A percentile compares a stretch with the other conserved stretches of the same genome.
phyloP scores from a whole-genome alignment of 2,888 invertebrate genomes.

The Drosophila bunnanda region DNA sequence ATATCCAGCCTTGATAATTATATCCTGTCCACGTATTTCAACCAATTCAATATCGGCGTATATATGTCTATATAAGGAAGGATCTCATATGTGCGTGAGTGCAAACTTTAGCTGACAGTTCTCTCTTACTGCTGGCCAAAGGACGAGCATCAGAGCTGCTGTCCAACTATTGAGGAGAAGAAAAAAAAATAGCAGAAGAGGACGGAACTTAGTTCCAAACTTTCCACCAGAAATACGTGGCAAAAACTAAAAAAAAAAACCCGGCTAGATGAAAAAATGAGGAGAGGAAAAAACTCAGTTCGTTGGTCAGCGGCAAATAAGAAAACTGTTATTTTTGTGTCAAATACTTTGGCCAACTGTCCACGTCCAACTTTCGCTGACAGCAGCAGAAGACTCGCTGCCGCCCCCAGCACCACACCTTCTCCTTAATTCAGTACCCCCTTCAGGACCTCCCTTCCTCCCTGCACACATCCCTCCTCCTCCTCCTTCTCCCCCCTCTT shows the following conservation, averaged over 20 bases:
- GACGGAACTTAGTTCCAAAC: slow-evolving; percentile 50
- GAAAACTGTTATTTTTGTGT: slow-evolving; percentile 80
- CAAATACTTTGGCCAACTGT: slow-evolving; percentile 77
- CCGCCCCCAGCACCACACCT: slow-evolving; percentile 5
- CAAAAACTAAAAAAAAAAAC: slow-evolving; percentile 25
- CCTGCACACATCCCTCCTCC: slow-evolving; percentile 32
- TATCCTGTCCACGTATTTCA: neutral
- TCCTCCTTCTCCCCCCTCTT: no score
- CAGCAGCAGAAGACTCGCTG: slow-evolving; percentile 55
- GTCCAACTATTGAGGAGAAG: slow-evolving; percentile 33
- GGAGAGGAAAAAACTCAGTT: slow-evolving; percentile 65
- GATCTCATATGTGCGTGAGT: slow-evolving; percentile 38
- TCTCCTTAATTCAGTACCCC: neutral
- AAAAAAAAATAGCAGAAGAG: slow-evolving; percentile 12
- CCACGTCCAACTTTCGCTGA: slow-evolving; percentile 80
- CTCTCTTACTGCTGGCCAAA: slow-evolving; percentile 15
- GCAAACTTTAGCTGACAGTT: slow-evolving; percentile 41
- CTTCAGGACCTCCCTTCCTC: neutral
- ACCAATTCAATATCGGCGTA: neutral
- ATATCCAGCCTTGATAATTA: neutral
- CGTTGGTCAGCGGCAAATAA: slow-evolving; percentile 67
- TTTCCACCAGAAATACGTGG: slow-evolving; percentile 47
- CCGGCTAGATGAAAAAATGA: slow-evolving; percentile 46
- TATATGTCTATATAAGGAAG: neutral
- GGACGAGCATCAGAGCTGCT: slow-evolving; percentile 34